A percentile compares a stretch with the other conserved stretches of the same genome.
Evolutionary conservation across 2,888 invertebrate genomes (phyloP).

Genomic region (Opisthograptis luteolata): DNA sequence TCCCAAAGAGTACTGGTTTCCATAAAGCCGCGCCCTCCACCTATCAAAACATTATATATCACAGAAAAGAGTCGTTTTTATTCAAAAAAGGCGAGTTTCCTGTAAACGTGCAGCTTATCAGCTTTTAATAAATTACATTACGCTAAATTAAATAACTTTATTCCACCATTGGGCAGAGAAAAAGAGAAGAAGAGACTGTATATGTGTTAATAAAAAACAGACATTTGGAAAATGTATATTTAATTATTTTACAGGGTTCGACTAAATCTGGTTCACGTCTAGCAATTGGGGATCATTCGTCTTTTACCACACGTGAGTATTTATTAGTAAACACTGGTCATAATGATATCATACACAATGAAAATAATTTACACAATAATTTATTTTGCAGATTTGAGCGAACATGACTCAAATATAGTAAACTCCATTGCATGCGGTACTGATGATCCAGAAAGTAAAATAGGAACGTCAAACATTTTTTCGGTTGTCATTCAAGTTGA

Average conservation of each 20-base stretch:
- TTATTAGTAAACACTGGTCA: background rate
- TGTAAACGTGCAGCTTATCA: too few species aligned
- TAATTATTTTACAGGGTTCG: constrained; percentile 57
- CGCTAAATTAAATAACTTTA: too few species aligned
- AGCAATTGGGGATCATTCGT: constrained; percentile 72
- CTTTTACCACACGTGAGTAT: constrained; percentile 63
- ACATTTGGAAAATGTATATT: background rate
- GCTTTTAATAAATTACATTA: too few species aligned
- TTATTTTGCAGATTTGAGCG: constrained; percentile 52
- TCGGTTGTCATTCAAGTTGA: constrained; percentile 50
- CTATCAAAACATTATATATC: constrained; percentile 68
- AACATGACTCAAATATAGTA: constrained; percentile 49
- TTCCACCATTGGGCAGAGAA: too few species aligned
- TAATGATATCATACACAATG: background rate
- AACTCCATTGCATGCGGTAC: constrained; percentile 49
- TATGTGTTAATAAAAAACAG: background rate
- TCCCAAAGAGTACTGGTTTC: constrained; percentile 68
- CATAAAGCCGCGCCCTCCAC: constrained; percentile 64
- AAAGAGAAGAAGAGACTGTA: too few species aligned
- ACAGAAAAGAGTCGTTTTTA: constrained; percentile 65
- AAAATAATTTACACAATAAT: background rate
- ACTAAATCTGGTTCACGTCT: constrained; percentile 65
- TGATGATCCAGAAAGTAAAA: constrained; percentile 43
- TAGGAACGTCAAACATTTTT: constrained; percentile 46
- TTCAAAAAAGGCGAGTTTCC: constrained; percentile 57